These are phyloP conservation scores for Drosophila elegans DNA, from an alignment of 1,140 invertebrate species.

Conservation along the genomic window DNA sequence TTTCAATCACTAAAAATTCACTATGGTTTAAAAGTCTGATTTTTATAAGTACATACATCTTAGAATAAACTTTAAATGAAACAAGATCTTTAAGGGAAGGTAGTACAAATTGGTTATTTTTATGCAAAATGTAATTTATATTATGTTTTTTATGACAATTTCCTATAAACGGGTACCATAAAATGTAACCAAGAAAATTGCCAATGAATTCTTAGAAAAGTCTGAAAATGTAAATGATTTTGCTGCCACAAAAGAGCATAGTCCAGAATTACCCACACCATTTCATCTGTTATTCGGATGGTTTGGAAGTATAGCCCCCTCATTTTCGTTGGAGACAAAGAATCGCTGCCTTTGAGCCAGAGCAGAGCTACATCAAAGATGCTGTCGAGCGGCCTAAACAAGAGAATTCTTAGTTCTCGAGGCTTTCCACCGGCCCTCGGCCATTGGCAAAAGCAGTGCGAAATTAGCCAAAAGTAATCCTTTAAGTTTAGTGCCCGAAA, in stretches of 20 bases:
- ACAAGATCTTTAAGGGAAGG: too few species aligned
- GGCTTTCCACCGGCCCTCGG: conserved; percentile 2
- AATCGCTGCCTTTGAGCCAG: not conserved
- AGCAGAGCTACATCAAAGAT: conserved; percentile 36
- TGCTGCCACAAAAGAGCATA: not conserved
- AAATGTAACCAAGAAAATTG: not conserved
- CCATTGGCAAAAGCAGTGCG: conserved; percentile 46
- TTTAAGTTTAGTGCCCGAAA: conserved; percentile 78
- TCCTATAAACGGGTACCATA: not conserved
- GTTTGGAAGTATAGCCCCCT: not conserved
- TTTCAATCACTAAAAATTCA: too few species aligned
- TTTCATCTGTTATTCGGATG: not conserved
- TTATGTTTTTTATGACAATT: not conserved
- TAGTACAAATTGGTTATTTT: too few species aligned
- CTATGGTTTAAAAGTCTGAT: too few species aligned
- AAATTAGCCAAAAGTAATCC: conserved; percentile 83
- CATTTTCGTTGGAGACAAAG: conserved; percentile 14
- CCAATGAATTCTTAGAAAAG: not conserved
- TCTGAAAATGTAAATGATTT: not conserved
- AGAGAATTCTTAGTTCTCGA: conserved; percentile 27
- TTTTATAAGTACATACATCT: too few species aligned
- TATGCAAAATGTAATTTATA: too few species aligned
- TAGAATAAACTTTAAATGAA: too few species aligned
- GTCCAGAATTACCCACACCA: not conserved
- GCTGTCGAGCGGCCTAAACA: conserved; percentile 24